Evolutionary conservation across 92 coral and sea anemone species (phyloP), one percentile per base, ranked within the genome.

Genomic region (Ricordea florida): DNA sequence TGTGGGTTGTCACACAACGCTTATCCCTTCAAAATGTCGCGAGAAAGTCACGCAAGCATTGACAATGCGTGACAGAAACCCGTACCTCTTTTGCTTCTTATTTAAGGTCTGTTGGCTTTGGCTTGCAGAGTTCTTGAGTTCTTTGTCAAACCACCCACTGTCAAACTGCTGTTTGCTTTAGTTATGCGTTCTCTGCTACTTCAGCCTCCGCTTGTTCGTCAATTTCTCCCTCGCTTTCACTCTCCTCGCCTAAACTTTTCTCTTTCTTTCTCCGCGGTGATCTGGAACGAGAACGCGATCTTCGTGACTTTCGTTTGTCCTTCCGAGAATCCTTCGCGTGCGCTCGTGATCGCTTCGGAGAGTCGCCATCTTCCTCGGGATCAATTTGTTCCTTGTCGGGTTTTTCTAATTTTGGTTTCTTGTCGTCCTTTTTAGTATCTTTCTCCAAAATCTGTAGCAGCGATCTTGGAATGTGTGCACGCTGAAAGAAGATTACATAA

Each of bases 401-500:
- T 47, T 85, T 84, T 40, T 93, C 98, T 50, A 56, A 35, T 27
- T 86, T 85, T 18, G 80, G 45, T 89, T 92, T 92, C 72, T 93
- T 92, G 49, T 92, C 88, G 13, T 89, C 94, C 33, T 50, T 73
- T 50, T 82, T 89, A 20, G 41, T 52, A 10, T 89, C 99, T 83
- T 96, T 96, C 28, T 89, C 99, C 38, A 96, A 74, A 51, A 96
- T 92, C 62, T 87, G 99, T 10, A 96, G 85, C 9, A 96, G 84
- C 3, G 99, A 92, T 29, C 99, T 86, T 3, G 99, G 99, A 28
- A 96, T 89, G 35, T 88, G 96, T 5, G 99, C 99, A 5, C 99
- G 92, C 99, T 96, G 62, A 6, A 57, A 37, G 8, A n/a, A n/a
- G n/a, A n/a, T n/a, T n/a, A n/a, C n/a, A n/a, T n/a, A n/a, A n/a